Evolutionary conservation across 2,113 vertebrate genomes (phyloP), one percentile per base, ranked within the genome.

Genomic region (Podilymbus podiceps): DNA sequence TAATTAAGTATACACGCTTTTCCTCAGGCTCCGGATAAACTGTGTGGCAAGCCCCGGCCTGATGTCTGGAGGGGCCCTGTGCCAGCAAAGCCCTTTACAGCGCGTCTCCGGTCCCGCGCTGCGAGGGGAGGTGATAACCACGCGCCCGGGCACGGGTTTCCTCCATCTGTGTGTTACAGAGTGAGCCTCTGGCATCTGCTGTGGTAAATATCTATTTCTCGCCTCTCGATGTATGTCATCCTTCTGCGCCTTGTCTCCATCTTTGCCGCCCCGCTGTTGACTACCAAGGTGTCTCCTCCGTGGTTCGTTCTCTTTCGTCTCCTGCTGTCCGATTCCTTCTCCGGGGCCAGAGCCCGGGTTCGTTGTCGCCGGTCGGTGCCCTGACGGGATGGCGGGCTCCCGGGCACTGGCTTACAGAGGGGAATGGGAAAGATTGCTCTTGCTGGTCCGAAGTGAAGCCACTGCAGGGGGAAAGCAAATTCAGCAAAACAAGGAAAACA

Each of bases 11-110:
- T 2, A 12, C 11, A 2, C 0, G 1, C 19, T 52, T 76, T 53
- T 89, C 50, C 50, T 83, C 52, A 23, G 81, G 6, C 49, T 55
- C 49, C 60, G 80, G 49, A 42, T 58, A 44, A 56, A n/a, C 1
- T 6, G 40, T 10, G 7, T 0, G 14, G 74, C n/a, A 28, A 78
- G 35, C 55, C 60, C 25, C 0, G 0, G 18, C 35, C 63, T 5
- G 1, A 0, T 0, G 6, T 17, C 30, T 11, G 30, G 56, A 38
- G 18, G 21, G 50, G 25, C 27, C 28, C 25, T 0, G 2, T 0
- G 3, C 52, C 25, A 14, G 66, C 0, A 0, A 10, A 59, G 49
- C 28, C 33, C 46, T 47, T 71, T 12, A 11, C 58, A 52, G 5
- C 1, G 7, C 1, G 6, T 46, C 58, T 38, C 31, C 0, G 1